Percentiles rank a stretch among this genome's conserved stretches.
These are phyloP conservation scores for Lophochroa leadbeateri DNA, from an alignment of 2,113 vertebrate species.

Conservation along the genomic window DNA sequence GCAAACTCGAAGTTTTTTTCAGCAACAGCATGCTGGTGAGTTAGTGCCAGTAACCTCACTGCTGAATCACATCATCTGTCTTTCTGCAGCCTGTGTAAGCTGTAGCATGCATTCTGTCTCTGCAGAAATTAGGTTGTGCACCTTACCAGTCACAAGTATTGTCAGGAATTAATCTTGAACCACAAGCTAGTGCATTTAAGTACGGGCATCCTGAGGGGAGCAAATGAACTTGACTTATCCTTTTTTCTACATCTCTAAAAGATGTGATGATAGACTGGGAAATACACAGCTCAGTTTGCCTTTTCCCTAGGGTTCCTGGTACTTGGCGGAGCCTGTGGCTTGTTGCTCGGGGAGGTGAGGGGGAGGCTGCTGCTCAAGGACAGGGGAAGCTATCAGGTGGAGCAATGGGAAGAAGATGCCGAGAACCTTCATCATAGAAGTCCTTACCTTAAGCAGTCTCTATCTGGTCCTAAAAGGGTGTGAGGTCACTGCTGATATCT, in stretches of 20 bases:
- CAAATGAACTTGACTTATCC: not conserved
- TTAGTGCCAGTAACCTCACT: not conserved
- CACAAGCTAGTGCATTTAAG: not conserved
- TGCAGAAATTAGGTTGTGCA: not conserved
- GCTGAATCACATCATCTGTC: not conserved
- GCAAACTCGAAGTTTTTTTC: not conserved
- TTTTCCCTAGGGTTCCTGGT: not conserved
- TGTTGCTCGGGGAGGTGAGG: not conserved
- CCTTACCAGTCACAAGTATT: not conserved
- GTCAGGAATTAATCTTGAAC: not conserved
- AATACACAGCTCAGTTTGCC: accelerated
- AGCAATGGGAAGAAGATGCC: not conserved
- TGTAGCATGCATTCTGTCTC: not conserved
- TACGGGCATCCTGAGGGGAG: not conserved
- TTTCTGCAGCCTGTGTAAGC: not conserved
- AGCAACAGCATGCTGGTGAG: not conserved
- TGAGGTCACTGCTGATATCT: not conserved
- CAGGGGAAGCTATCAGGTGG: not conserved
- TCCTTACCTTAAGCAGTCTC: not conserved
- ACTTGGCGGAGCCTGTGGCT: not conserved
- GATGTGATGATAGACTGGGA: not conserved
- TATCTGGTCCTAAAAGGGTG: not conserved
- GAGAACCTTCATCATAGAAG: not conserved
- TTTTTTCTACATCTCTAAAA: not conserved
- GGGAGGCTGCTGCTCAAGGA: not conserved